Percentiles rank a stretch among this genome's conserved stretches.
phyloP scores from a whole-genome alignment of 1,140 invertebrate species.

The Eubasilissa regina region DNA sequence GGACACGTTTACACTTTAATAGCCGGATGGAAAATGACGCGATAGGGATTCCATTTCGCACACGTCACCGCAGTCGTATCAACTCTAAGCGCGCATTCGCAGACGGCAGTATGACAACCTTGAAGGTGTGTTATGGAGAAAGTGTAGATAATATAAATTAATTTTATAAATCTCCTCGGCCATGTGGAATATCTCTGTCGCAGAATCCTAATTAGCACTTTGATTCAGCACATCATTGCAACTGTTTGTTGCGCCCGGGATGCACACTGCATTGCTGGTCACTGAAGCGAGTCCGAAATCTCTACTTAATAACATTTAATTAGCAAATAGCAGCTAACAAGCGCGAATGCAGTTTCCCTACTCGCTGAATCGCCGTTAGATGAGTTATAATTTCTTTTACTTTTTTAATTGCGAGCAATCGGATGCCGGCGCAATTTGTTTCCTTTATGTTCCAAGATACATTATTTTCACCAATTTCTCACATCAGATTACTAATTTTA shows the following conservation, averaged over 20 bases:
- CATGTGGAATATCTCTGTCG: too few relatives aligned
- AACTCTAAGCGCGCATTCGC: too few relatives aligned
- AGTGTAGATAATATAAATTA: neutral
- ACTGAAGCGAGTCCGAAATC: constrained; percentile 54
- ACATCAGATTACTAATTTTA: too few relatives aligned
- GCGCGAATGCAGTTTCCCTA: constrained; percentile 24
- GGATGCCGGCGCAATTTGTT: neutral
- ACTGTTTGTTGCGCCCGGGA: constrained; percentile 40
- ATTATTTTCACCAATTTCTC: neutral
- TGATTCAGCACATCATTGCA: neutral
- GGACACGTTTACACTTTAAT: too few relatives aligned
- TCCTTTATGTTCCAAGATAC: neutral
- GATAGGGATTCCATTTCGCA: too few relatives aligned
- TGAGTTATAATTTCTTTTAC: neutral
- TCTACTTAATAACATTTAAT: constrained; percentile 60
- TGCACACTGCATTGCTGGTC: constrained; percentile 48
- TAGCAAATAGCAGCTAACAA: constrained; percentile 58
- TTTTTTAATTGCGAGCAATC: neutral
- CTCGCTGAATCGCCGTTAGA: neutral
- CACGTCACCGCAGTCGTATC: too few relatives aligned
- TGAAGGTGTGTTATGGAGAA: too few relatives aligned
- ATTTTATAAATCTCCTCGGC: too few relatives aligned
- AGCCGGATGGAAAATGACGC: too few relatives aligned
- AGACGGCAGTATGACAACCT: too few relatives aligned
- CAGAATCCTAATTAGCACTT: neutral